Evolutionary conservation across 2,888 invertebrate genomes (phyloP).

Genomic region (Digitonthophagus gazella): DNA sequence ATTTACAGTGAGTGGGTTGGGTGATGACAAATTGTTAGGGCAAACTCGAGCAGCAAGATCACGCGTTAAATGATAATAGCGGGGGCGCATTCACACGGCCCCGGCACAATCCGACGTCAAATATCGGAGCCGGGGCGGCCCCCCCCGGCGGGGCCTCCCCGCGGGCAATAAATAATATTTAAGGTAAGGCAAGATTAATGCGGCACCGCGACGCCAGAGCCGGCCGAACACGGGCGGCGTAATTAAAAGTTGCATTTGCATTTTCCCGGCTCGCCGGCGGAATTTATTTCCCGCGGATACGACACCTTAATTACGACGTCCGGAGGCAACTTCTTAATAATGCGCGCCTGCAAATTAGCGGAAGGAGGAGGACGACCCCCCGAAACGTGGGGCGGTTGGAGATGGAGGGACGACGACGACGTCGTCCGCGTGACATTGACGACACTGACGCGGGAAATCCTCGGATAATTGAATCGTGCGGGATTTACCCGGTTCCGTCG

Average conservation of each 20-base stretch:
- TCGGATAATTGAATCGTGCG: not conserved
- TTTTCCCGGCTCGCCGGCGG: slow-evolving; percentile 10
- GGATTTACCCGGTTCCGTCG: not conserved
- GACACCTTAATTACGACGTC: not conserved
- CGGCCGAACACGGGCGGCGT: slow-evolving; percentile 8
- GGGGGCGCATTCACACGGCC: not conserved
- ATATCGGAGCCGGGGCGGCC: not conserved
- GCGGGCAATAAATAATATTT: slow-evolving; percentile 14
- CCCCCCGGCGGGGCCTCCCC: too few species aligned
- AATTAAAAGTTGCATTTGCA: slow-evolving; percentile 18
- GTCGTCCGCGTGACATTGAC: not conserved
- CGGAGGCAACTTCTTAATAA: not conserved
- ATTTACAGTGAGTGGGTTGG: not conserved
- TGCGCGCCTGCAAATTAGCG: not conserved
- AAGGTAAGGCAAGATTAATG: slow-evolving; percentile 16
- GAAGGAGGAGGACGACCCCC: too few species aligned
- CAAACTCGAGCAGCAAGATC: not conserved
- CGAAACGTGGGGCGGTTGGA: too few species aligned
- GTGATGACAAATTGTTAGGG: not conserved
- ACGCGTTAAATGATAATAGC: not conserved
- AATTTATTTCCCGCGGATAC: slow-evolving; percentile 14
- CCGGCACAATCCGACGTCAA: not conserved
- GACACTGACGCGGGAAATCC: not conserved
- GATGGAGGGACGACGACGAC: not conserved
- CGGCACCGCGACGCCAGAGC: slow-evolving; percentile 2